Evolutionary conservation across 2,888 invertebrate species (phyloP), one percentile per base, ranked within the genome.

Genomic region (Baronia brevicornis): DNA sequence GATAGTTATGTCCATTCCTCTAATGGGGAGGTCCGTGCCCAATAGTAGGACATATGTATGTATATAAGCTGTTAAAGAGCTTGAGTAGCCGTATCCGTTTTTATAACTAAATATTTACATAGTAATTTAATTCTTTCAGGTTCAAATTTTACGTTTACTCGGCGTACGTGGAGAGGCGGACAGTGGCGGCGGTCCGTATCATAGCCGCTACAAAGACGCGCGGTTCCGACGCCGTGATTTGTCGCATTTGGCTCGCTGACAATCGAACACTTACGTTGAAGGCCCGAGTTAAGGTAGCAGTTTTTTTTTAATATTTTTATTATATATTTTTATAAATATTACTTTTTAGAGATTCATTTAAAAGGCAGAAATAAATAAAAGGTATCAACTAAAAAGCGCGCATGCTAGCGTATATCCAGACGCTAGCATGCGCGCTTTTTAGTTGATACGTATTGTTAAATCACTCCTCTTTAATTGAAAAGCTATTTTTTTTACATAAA

Each of bases 121-220:
- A 40, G 36, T 37, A 33, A 27, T 30, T 31, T 25, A 19, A 8
- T 46, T 38, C 36, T 84, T 84, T 11, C 82, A 91, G 94, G 66
- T 93, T 90, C 69, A 94, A 93, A 69, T 96, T 96, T 82, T 95
- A 90, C 80, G 95, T 96, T 29, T 96, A 94, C 64, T 95, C 96
- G 5, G 96, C 96, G 28, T 96, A 91, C 64, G 93, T 91, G 61
- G 96, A 96, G 75, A 86, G 90, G 28, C 87, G 94, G 46, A 87
- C 86, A 33, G 77, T 88, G 41, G 87, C 90, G 26, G 84, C 88
- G 4, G 88, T 96, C 27, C 88, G 96, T 23, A 86, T 96, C 36
- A 91, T 96, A 45, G 95, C 94, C 5, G 95, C 95, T 5, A 95
- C 96, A 1, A 93, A 93, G 75, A 96, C 96, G 1, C 88, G 94